A percentile compares a stretch with the other conserved stretches of the same genome.
These are phyloP conservation scores for Drosophila trapezifrons DNA, from an alignment of 1,140 invertebrate species.

Conservation along the genomic window DNA sequence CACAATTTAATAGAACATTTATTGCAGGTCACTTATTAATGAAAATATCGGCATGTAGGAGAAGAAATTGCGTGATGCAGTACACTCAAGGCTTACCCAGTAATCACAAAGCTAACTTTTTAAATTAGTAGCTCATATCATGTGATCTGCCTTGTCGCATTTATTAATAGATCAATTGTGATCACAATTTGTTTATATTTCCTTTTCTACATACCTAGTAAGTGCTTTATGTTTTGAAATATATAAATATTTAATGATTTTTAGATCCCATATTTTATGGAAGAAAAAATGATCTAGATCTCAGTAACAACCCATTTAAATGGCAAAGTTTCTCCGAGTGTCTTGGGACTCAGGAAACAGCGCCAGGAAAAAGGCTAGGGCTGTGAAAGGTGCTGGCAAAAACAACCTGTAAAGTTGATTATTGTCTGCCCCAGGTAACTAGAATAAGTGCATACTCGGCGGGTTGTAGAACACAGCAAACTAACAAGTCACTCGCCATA, in stretches of 20 bases:
- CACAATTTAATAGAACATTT: not conserved
- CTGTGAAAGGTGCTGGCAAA: slow-evolving; percentile 28
- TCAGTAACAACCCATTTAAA: too few relatives aligned
- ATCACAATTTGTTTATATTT: not conserved
- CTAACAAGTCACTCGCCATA: slow-evolving; percentile 60
- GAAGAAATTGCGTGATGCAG: not conserved
- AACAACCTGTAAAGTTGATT: slow-evolving; percentile 29
- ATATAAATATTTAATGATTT: too few relatives aligned
- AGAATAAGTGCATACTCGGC: slow-evolving; percentile 62
- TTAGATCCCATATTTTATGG: too few relatives aligned
- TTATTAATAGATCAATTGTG: not conserved
- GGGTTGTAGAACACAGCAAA: slow-evolving; percentile 57
- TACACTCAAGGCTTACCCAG: not conserved
- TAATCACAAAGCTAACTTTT: not conserved
- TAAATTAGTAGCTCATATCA: not conserved
- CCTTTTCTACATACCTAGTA: not conserved
- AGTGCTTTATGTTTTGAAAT: too few relatives aligned
- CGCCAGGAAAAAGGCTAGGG: slow-evolving; percentile 60
- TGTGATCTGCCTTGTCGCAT: not conserved
- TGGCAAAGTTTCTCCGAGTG: slow-evolving; percentile 4
- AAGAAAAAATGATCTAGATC: not conserved
- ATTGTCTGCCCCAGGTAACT: slow-evolving; percentile 46
- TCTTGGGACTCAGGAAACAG: not conserved
- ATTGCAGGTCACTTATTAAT: not conserved
- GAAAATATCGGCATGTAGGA: not conserved